These are phyloP conservation scores for Amphimedon queenslandica DNA, from an alignment of 37 sponge, comb jelly and placozoan genomes.

Conservation along the genomic window DNA sequence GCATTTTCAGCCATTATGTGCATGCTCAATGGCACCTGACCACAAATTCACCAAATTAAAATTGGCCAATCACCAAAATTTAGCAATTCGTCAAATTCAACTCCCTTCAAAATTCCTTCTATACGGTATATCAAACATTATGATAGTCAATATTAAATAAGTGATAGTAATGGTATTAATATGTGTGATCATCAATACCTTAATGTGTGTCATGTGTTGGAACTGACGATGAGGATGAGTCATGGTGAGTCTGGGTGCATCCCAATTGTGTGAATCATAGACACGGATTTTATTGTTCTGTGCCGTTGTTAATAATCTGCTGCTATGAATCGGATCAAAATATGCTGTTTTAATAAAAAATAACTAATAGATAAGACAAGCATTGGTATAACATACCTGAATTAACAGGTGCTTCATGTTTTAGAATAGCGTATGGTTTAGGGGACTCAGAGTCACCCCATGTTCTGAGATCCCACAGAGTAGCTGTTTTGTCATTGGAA, in stretches of 20 bases:
- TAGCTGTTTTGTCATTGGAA: slow-evolving; percentile 46
- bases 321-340: slow-evolving; percentile 58
- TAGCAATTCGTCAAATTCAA: too few species aligned
- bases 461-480: slow-evolving; percentile 56
- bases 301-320: slow-evolving; percentile 42
- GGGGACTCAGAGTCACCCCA: neutral
- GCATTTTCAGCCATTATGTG: too few species aligned
- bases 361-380: neutral
- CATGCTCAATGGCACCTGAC: too few species aligned
- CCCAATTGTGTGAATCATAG: slow-evolving; percentile 42
- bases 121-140: too few species aligned
- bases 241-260: slow-evolving; percentile 10
- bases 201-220: slow-evolving; percentile 66
- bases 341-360: slow-evolving; percentile 8
- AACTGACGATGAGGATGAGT: slow-evolving; percentile 54
- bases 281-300: slow-evolving; percentile 54
- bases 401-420: slow-evolving; percentile 12
- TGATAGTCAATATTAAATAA: too few species aligned
- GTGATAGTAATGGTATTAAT: too few species aligned
- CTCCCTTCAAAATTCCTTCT: too few species aligned
- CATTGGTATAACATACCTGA: neutral
- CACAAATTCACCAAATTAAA: too few species aligned
- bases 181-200: neutral
- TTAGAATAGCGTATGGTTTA: slow-evolving; percentile 13
- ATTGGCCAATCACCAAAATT: too few species aligned